phyloP scores from a whole-genome alignment of 1,140 invertebrate species.

The Hyphantria cunea region DNA sequence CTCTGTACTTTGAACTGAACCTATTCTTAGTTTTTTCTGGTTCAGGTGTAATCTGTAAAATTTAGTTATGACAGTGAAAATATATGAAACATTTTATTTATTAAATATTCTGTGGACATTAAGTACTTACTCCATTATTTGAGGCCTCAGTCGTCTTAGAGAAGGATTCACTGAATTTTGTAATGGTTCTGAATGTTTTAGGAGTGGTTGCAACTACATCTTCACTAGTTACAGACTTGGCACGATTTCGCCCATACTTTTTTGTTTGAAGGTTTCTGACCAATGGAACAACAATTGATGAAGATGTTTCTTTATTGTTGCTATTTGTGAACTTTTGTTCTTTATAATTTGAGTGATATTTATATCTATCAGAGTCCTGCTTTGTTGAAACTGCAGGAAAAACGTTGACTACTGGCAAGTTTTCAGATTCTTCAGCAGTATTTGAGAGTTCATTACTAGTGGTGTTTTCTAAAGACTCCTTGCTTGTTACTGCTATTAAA shows the following conservation, averaged over 20 bases:
- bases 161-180: constrained; percentile 64
- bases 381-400: constrained; percentile 39
- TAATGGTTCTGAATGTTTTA: constrained; percentile 52
- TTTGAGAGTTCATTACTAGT: constrained; percentile 48
- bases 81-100: neutral
- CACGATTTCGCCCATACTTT: constrained; percentile 56
- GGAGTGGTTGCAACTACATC: constrained; percentile 41
- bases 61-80: constrained; percentile 32
- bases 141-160: constrained; percentile 69
- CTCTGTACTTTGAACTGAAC: constrained; percentile 79
- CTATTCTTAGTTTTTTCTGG: constrained; percentile 71
- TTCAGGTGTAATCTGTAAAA: constrained; percentile 70
- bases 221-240: constrained; percentile 39
- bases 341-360: constrained; percentile 70
- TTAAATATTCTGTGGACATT: neutral
- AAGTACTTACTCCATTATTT: constrained; percentile 69
- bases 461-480: constrained; percentile 59
- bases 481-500: constrained; percentile 56
- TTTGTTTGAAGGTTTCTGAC: constrained; percentile 68
- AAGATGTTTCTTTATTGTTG: constrained; percentile 39
- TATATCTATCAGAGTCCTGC: constrained; percentile 41
- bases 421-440: constrained; percentile 49
- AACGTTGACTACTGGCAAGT: constrained; percentile 42
- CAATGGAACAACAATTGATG: constrained; percentile 41
- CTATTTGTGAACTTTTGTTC: constrained; percentile 39